A percentile compares a stretch with the other conserved stretches of the same genome.
Evolutionary conservation across 2,888 invertebrate genomes (phyloP).

Genomic region (Orchesellides sinensis): DNA sequence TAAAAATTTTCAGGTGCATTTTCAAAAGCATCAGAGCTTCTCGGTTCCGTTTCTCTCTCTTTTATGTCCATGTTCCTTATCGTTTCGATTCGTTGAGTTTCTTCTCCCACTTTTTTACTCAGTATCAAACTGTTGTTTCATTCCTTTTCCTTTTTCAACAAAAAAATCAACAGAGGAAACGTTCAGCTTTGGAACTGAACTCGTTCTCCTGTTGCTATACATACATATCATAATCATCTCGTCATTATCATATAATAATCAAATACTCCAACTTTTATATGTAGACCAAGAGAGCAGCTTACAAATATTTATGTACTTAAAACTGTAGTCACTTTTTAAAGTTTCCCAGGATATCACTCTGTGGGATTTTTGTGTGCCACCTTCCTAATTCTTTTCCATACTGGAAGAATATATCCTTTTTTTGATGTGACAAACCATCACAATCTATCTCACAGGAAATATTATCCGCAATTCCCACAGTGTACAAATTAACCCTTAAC

Average conservation of each 20-base stretch:
- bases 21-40: slow-evolving; percentile 3
- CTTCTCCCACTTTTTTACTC: slow-evolving; percentile 31
- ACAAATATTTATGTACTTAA: too few relatives aligned
- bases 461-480: slow-evolving; percentile 46
- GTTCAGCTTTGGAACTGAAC: background rate
- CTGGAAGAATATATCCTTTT: slow-evolving; percentile 2
- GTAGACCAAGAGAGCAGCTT: too few relatives aligned
- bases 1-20: slow-evolving; percentile 52
- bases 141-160: slow-evolving; percentile 3
- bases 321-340: slow-evolving; percentile 25
- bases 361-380: slow-evolving; percentile 31
- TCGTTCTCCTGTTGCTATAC: background rate
- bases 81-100: slow-evolving; percentile 58
- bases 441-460: slow-evolving; percentile 48
- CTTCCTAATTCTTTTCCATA: slow-evolving; percentile 4
- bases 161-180: too few relatives aligned
- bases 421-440: slow-evolving; percentile 38
- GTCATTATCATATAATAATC: background rate
- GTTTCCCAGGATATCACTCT: slow-evolving; percentile 47
- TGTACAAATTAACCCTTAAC: slow-evolving; percentile 4
- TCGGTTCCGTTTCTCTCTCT: slow-evolving; percentile 59
- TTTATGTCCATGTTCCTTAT: slow-evolving; percentile 32
- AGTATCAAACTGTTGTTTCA: slow-evolving; percentile 29
- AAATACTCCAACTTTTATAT: too few relatives aligned
- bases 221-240: slow-evolving; percentile 28